Evolutionary conservation across 2,797 vertebrate species (phyloP).

Genomic region (Helostoma temminkii): DNA sequence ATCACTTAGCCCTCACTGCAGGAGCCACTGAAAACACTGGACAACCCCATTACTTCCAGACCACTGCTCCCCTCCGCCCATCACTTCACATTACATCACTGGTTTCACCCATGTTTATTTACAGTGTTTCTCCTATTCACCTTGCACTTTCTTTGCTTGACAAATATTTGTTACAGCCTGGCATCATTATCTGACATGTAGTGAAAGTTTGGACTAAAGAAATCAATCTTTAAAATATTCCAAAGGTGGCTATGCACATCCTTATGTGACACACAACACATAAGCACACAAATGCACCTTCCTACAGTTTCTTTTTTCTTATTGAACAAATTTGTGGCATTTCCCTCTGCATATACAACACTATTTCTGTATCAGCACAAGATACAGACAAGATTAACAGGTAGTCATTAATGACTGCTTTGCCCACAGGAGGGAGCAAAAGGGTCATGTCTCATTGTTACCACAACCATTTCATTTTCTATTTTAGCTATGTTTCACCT

Average conservation of each 20-base stretch:
- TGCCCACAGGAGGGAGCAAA: constrained; percentile 80
- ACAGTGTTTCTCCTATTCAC: not conserved
- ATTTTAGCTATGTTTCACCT: constrained; percentile 10
- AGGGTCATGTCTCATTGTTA: constrained; percentile 46
- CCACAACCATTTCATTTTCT: not conserved
- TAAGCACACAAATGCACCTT: too few species aligned
- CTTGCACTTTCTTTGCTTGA: not conserved
- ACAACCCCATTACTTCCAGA: constrained; percentile 47
- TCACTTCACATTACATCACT: not conserved
- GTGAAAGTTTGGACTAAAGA: not conserved
- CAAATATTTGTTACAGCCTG: not conserved
- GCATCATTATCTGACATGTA: not conserved
- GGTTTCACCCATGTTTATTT: constrained; percentile 17
- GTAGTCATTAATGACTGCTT: constrained; percentile 28
- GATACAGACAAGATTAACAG: not conserved
- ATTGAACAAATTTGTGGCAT: too few species aligned
- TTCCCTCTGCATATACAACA: too few species aligned
- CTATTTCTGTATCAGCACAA: not conserved
- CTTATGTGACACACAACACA: too few species aligned
- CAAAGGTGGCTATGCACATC: too few species aligned
- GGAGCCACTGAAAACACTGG: constrained; percentile 61
- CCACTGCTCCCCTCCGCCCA: constrained; percentile 10
- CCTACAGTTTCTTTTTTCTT: too few species aligned
- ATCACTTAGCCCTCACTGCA: constrained; percentile 57
- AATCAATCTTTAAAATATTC: too few species aligned